phyloP scores from a whole-genome alignment of 2,888 invertebrate species.

The Blastobasis adustella region DNA sequence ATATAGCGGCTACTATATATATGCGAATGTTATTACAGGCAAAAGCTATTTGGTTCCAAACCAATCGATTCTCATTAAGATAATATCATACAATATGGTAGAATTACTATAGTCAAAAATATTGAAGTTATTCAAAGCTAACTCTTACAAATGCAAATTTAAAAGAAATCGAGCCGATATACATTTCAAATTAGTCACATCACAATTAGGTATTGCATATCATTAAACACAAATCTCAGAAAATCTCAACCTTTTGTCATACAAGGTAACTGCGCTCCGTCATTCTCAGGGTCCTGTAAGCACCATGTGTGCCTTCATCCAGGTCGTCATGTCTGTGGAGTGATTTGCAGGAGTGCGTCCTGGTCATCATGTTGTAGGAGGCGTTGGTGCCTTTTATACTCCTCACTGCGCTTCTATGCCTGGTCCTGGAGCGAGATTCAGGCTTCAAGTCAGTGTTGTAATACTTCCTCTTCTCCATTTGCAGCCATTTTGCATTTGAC shows the following conservation, averaged over 20 bases:
- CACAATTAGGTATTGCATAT: too few relatives aligned
- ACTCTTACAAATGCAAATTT: too few relatives aligned
- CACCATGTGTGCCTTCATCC: constrained; percentile 53
- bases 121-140: too few relatives aligned
- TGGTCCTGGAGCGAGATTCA: constrained; percentile 29
- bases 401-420: constrained; percentile 45
- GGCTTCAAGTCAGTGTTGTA: constrained; percentile 61
- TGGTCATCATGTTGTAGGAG: constrained; percentile 56
- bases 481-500: constrained; percentile 81
- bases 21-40: too few relatives aligned
- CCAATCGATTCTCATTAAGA: too few relatives aligned
- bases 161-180: too few relatives aligned
- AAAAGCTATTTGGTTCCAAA: too few relatives aligned
- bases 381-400: constrained; percentile 37
- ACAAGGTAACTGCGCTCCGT: constrained; percentile 33
- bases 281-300: constrained; percentile 55
- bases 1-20: too few relatives aligned
- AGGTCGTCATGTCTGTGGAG: constrained; percentile 46
- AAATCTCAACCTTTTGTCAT: not conserved
- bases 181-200: too few relatives aligned
- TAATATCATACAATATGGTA: too few relatives aligned
- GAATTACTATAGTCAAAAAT: too few relatives aligned
- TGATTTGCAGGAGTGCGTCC: constrained; percentile 55
- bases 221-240: too few relatives aligned
- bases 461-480: constrained; percentile 74